Base-by-base conservation (phyloP, 1,140 invertebrate genomes). In the Oreohelix idahoensis region DNA sequence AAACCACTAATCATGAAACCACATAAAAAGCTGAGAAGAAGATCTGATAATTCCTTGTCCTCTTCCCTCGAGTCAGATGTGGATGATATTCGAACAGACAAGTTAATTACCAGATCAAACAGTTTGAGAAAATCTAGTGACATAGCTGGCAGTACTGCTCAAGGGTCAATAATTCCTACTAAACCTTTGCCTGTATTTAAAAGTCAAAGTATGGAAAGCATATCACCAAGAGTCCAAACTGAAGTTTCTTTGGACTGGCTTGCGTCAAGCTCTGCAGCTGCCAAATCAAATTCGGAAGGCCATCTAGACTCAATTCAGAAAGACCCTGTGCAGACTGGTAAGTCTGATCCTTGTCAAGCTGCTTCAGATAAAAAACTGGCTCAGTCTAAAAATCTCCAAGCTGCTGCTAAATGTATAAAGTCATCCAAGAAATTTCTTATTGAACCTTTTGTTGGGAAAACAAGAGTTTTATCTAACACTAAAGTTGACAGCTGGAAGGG, bases 31-130 rank as follows among this genome's bases (percentile, higher is more conserved):
- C 15, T 73, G 32, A 51, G 66, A 26, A 42, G n/a, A 26, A 66
- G 39, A 74, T 81, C 80, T 36, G 80, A 81, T 29, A 73, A 81
- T 58, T 81, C 80, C 39, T 36, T 80, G 39, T 70, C 38, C 17
- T 80, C 58, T 29, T 49, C 53, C 1, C 26, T 69, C 13, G 58
- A 49, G 20, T 70, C 63, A 17, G 78, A 80, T 23, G 42, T 26
- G 13, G 58, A 70, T 35, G 74, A 49, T 13, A 10, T n/a, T n/a
- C 71, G 29, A 42, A 39, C 36, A 73, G 35, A 42, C 36, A 39
- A 73, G 39, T 1, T n/a, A 45, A 32, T 73, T 38, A 73, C 36
- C 38, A 29, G 42, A 32, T 66, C 76, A 1, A 79, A 79, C 26
- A 66, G 29, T 39, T 36, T 73, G 36, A 73, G 11, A 73, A 73